phyloP scores from a whole-genome alignment of 2,113 vertebrate genomes.

The Meleagris gallopavo region DNA sequence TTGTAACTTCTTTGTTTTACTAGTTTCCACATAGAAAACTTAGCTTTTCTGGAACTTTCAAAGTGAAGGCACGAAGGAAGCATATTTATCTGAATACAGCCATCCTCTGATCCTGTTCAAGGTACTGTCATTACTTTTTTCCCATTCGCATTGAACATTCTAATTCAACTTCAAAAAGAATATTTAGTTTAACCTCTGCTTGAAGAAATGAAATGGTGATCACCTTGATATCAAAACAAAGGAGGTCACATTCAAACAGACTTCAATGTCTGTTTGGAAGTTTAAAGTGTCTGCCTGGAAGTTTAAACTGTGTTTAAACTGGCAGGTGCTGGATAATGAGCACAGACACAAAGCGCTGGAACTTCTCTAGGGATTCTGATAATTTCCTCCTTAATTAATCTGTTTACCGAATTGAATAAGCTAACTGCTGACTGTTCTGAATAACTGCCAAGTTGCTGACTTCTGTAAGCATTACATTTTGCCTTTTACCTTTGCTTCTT shows the following conservation, averaged over 20 bases:
- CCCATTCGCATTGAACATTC: constrained; percentile 2
- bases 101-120: not conserved
- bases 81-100: not conserved
- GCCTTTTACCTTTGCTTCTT: not conserved
- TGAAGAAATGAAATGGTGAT: constrained; percentile 43
- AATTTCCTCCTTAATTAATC: not conserved
- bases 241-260: constrained; percentile 35
- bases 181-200: constrained; percentile 50
- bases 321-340: constrained; percentile 7
- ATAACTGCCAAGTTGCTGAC: not conserved
- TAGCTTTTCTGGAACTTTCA: not conserved
- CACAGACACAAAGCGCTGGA: not conserved
- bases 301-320: not conserved
- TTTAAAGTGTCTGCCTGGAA: not conserved
- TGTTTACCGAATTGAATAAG: not conserved
- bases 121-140: not conserved
- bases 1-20: not conserved
- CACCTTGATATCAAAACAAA: constrained; percentile 37
- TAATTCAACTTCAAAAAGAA: constrained; percentile 62
- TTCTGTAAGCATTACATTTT: fast-evolving
- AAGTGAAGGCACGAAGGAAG: not conserved
- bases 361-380: not conserved
- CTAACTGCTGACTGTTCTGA: not conserved
- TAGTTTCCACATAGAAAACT: not conserved
- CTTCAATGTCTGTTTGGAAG: not conserved